Evolutionary conservation across 2,888 invertebrate species (phyloP).

Genomic region (Trachelus tabidus): DNA sequence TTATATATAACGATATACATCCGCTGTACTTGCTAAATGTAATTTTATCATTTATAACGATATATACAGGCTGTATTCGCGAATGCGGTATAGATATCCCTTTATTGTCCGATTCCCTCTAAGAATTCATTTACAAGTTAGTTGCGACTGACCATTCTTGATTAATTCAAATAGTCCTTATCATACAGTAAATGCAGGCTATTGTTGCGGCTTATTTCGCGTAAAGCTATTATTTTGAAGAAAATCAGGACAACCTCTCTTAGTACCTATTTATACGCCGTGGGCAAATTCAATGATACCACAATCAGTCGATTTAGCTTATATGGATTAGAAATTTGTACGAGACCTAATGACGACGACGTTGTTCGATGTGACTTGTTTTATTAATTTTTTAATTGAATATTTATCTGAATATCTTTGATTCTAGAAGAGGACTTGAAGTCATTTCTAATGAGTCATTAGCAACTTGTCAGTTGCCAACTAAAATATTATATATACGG

Average conservation of each 20-base stretch:
- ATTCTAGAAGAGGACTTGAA: not conserved
- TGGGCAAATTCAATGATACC: slow-evolving; percentile 3
- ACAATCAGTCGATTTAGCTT: slow-evolving; percentile 22
- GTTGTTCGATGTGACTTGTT: not conserved
- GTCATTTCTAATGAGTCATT: not conserved
- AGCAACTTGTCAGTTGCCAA: too few species aligned
- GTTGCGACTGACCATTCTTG: not conserved
- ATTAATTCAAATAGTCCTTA: not conserved
- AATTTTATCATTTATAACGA: not conserved
- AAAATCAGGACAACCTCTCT: not conserved
- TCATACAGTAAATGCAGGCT: not conserved
- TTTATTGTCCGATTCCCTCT: not conserved
- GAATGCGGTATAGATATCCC: not conserved
- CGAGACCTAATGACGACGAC: not conserved
- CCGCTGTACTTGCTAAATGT: not conserved
- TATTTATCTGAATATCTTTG: not conserved
- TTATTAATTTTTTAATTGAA: not conserved
- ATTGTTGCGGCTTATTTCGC: not conserved
- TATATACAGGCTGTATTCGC: not conserved
- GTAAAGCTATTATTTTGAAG: not conserved
- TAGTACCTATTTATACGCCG: not conserved
- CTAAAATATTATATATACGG: too few species aligned
- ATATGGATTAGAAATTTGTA: slow-evolving; percentile 13
- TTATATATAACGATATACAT: not conserved
- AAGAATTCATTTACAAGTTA: not conserved